These are phyloP conservation scores for Rhinichthys klamathensis DNA, from an alignment of 2,113 vertebrate species.

Conservation along the genomic window DNA sequence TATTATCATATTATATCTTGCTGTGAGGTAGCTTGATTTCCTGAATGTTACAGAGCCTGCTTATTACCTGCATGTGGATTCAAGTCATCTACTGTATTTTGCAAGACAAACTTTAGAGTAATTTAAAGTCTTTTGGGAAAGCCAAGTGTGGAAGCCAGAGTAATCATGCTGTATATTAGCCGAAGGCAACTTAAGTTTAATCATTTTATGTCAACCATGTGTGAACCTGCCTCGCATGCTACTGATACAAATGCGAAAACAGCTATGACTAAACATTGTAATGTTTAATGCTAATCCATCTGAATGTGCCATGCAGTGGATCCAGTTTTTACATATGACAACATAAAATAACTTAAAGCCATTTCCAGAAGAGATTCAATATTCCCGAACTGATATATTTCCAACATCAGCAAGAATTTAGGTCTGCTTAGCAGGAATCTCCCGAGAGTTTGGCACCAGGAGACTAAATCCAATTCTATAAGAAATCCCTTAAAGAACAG, in stretches of 20 bases:
- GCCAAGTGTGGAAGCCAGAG: not conserved
- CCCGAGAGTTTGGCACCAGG: conserved; percentile 26
- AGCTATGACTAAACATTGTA: not conserved
- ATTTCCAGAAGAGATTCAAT: not conserved
- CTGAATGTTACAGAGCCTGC: not conserved
- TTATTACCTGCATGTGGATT: not conserved
- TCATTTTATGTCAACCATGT: not conserved
- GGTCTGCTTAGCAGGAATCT: conserved; percentile 21
- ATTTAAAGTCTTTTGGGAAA: not conserved
- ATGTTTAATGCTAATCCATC: not conserved
- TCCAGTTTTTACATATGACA: not conserved
- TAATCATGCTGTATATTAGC: not conserved
- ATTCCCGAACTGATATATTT: not conserved
- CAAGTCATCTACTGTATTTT: not conserved
- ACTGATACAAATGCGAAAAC: not conserved
- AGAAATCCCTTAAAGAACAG: conserved; percentile 36
- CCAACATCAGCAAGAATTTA: conserved; percentile 26
- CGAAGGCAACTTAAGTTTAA: not conserved
- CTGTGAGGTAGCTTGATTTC: not conserved
- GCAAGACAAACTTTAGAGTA: not conserved
- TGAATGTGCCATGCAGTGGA: not conserved
- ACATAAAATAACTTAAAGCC: not conserved
- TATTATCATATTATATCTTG: not conserved
- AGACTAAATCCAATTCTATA: conserved; percentile 17
- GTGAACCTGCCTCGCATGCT: not conserved